These are phyloP conservation scores for Platysteira castanea DNA, from an alignment of 2,113 vertebrate genomes.

Conservation along the genomic window DNA sequence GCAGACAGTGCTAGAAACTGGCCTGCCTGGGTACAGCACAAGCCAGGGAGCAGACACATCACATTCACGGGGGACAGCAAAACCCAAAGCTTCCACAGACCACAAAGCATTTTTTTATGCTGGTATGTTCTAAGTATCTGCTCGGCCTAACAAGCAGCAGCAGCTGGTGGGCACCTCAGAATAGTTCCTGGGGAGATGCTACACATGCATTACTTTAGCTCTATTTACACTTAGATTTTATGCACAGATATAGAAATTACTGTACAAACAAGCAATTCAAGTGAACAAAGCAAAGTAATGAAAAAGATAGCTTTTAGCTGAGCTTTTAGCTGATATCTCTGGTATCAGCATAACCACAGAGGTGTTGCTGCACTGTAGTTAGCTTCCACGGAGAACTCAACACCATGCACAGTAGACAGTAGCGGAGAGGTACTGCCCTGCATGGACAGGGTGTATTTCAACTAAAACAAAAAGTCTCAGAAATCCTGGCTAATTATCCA, in stretches of 20 bases:
- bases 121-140: neutral
- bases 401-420: accelerated
- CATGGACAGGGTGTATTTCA: neutral
- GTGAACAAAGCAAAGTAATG: neutral
- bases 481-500: neutral
- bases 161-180: neutral
- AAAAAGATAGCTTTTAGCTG: neutral
- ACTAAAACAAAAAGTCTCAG: neutral
- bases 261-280: neutral
- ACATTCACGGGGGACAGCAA: neutral
- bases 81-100: neutral
- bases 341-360: neutral
- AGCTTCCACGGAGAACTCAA: neutral
- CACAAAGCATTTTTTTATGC: neutral
- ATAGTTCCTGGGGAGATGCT: neutral
- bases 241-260: neutral
- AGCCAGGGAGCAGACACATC: neutral
- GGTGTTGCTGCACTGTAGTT: neutral
- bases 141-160: neutral
- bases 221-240: neutral
- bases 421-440: neutral
- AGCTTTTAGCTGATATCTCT: neutral
- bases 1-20: neutral
- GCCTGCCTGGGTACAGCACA: neutral
- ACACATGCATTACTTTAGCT: neutral